Evolutionary conservation across 2,113 vertebrate genomes (phyloP).

Genomic region (Gadus macrocephalus): DNA sequence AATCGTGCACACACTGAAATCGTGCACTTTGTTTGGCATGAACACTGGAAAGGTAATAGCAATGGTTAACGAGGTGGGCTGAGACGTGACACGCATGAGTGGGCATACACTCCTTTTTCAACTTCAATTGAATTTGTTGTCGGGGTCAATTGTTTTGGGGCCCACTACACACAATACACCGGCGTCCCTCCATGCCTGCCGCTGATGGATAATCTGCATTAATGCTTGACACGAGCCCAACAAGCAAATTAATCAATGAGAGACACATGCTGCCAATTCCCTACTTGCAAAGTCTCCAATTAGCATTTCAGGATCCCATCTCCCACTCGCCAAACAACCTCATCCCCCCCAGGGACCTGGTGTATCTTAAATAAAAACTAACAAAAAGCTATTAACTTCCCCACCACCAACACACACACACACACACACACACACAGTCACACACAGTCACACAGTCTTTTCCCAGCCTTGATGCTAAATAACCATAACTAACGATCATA

Average conservation of each 20-base stretch:
- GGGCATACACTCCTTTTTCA: not conserved
- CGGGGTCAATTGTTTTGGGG: slow-evolving; percentile 16
- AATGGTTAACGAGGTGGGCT: too few species aligned
- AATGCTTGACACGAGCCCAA: slow-evolving; percentile 16
- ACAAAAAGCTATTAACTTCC: slow-evolving; percentile 3
- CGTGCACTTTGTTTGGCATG: too few species aligned
- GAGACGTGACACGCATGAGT: too few species aligned
- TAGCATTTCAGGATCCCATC: slow-evolving; percentile 20
- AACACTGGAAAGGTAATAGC: too few species aligned
- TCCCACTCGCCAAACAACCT: not conserved
- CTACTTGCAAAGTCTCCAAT: not conserved
- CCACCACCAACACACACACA: too few species aligned
- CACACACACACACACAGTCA: too few species aligned
- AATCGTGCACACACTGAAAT: too few species aligned
- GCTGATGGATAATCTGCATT: slow-evolving; percentile 19
- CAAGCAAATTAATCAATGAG: slow-evolving; percentile 12
- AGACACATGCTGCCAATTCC: slow-evolving; percentile 12
- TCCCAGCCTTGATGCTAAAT: too few species aligned
- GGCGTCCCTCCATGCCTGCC: not conserved
- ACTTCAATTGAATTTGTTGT: not conserved
- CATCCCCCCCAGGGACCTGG: not conserved
- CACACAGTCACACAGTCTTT: too few species aligned
- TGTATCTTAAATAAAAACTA: slow-evolving; percentile 10
- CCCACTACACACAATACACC: not conserved
- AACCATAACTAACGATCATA: too few species aligned